These are phyloP conservation scores for Nibea albiflora DNA, from an alignment of 2,113 vertebrate species.

Conservation along the genomic window DNA sequence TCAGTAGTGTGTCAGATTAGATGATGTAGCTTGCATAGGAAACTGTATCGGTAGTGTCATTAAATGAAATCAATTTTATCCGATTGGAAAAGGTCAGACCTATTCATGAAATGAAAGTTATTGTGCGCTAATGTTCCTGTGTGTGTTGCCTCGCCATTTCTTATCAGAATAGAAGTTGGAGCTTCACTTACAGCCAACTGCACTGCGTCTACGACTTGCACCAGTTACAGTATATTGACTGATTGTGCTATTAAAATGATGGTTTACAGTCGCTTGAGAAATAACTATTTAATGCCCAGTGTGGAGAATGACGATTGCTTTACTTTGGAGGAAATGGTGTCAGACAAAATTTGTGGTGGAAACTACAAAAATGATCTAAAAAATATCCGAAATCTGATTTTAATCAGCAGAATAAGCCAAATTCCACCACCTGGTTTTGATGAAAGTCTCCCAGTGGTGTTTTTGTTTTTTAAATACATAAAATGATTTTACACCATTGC, in stretches of 20 bases:
- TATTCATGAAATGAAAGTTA: conserved; percentile 15
- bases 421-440: conserved; percentile 22
- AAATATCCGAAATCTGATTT: background rate
- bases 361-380: background rate
- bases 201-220: background rate
- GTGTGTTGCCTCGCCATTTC: conserved; percentile 21
- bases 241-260: conserved; percentile 4
- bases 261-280: conserved; percentile 13
- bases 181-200: background rate
- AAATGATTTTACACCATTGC: conserved; percentile 25
- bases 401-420: conserved; percentile 15
- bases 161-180: background rate
- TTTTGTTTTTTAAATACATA: background rate
- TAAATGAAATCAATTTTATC: conserved; percentile 12
- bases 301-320: background rate
- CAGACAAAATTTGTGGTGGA: background rate
- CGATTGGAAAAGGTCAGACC: conserved; percentile 11
- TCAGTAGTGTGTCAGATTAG: conserved; percentile 36
- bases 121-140: background rate
- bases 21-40: conserved; percentile 27
- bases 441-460: conserved; percentile 14
- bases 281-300: conserved; percentile 8
- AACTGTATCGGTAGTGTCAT: conserved; percentile 31
- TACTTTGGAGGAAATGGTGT: background rate
- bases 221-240: background rate